These are phyloP conservation scores for Stramonita haemastoma DNA, from an alignment of 2,888 invertebrate species.

Conservation along the genomic window DNA sequence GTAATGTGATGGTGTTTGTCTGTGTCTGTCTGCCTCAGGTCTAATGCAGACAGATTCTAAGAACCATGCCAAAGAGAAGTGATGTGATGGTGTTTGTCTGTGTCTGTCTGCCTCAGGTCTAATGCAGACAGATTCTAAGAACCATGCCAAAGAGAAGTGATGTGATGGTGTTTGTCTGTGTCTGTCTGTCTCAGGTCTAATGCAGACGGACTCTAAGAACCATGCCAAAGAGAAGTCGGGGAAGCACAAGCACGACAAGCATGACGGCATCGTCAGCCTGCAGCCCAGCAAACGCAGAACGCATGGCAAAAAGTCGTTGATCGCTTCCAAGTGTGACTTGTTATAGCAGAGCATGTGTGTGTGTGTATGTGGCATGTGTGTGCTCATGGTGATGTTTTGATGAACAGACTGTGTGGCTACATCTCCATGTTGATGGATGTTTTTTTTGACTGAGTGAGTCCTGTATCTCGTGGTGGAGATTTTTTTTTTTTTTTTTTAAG, in stretches of 20 bases:
- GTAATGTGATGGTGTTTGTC: no score
- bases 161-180: background rate
- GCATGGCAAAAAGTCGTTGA: conserved; percentile 69
- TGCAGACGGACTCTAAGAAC: conserved; percentile 51
- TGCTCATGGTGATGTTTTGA: background rate
- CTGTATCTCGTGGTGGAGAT: background rate
- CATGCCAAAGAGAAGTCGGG: conserved; percentile 58
- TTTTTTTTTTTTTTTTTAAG: background rate
- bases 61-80: no score
- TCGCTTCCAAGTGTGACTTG: conserved; percentile 64
- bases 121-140: no score
- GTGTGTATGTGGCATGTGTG: background rate
- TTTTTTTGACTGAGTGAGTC: conserved; percentile 1
- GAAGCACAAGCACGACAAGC: conserved; percentile 49
- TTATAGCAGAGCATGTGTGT: conserved; percentile 57
- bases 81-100: no score
- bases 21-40: no score
- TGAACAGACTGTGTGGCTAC: background rate
- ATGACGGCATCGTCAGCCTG: conserved; percentile 66
- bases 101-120: no score
- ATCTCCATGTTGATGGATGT: background rate
- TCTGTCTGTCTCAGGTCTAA: conserved; percentile 36
- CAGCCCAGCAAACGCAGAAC: conserved; percentile 71
- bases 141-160: background rate
- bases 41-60: no score